Conservation (phyloP, 2,888 invertebrate species). For the Eremobia ochroleuca region DNA sequence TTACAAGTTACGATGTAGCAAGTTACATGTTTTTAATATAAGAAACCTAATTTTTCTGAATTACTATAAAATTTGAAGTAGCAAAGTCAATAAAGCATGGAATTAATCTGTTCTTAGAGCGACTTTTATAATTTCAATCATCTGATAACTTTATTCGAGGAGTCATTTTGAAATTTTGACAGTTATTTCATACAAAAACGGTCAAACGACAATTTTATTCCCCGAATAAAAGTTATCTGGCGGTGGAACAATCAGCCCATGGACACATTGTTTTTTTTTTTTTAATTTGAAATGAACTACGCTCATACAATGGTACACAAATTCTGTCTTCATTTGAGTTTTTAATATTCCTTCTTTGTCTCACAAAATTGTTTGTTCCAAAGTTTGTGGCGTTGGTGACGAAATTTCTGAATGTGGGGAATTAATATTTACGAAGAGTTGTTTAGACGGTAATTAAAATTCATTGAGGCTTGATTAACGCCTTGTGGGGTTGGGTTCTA, state of each 20-base stretch:
- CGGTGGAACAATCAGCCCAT: no score
- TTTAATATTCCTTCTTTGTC: slow-evolving; percentile 42
- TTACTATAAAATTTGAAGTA: neutral
- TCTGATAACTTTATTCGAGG: no score
- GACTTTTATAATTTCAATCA: no score
- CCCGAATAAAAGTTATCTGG: no score
- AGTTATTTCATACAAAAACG: no score
- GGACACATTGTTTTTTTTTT: neutral
- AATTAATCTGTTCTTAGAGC: neutral
- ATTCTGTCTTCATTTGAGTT: slow-evolving; percentile 22
- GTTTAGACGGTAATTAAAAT: slow-evolving; percentile 33
- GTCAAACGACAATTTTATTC: no score
- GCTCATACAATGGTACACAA: slow-evolving; percentile 22
- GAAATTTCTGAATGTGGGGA: slow-evolving; percentile 37
- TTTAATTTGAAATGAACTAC: slow-evolving; percentile 9
- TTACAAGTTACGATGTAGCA: neutral
- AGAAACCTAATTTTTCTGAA: neutral
- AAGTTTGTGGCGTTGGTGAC: slow-evolving; percentile 10
- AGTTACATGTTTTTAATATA: neutral
- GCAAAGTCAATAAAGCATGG: neutral
- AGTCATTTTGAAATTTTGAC: no score
- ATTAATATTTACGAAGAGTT: slow-evolving; percentile 51
- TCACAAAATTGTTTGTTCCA: slow-evolving; percentile 35
- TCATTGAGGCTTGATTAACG: slow-evolving; percentile 33
- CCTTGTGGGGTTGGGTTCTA: neutral